A percentile compares a stretch with the other conserved stretches of the same genome.
Evolutionary conservation across 2,113 vertebrate genomes (phyloP).

Genomic region (Chaetodon auriga): DNA sequence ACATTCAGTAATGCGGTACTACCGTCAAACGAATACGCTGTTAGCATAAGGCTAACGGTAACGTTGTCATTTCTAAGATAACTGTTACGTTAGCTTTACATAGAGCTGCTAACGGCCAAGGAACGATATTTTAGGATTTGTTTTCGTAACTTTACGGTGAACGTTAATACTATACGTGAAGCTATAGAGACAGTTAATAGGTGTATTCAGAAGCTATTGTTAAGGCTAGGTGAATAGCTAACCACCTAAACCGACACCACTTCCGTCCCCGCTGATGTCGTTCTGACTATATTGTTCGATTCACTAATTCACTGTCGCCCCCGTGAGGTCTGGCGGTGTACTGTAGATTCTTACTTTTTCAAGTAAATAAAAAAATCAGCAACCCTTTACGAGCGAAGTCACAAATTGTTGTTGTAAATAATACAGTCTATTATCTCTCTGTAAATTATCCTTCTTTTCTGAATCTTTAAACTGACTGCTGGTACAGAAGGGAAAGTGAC

Average conservation of each 20-base stretch:
- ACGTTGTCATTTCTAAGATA: neutral
- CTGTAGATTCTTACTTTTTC: neutral
- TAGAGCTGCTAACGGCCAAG: neutral
- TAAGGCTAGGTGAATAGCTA: slow-evolving; percentile 3
- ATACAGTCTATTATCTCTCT: no score
- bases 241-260: neutral
- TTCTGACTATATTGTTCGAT: neutral
- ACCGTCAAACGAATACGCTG: neutral
- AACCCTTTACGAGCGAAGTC: no score
- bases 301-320: slow-evolving; percentile 11
- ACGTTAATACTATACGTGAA: neutral
- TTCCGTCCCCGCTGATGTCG: slow-evolving; percentile 22
- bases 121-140: neutral
- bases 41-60: slow-evolving; percentile 50
- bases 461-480: no score
- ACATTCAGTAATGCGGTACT: neutral
- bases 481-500: no score
- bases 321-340: slow-evolving; percentile 38
- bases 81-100: neutral
- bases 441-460: no score
- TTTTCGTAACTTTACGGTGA: neutral
- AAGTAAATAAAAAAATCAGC: no score
- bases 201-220: slow-evolving; percentile 32
- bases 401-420: no score
- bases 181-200: neutral